These are phyloP conservation scores for Chelon auratus DNA, from an alignment of 2,797 vertebrate species.

Conservation along the genomic window DNA sequence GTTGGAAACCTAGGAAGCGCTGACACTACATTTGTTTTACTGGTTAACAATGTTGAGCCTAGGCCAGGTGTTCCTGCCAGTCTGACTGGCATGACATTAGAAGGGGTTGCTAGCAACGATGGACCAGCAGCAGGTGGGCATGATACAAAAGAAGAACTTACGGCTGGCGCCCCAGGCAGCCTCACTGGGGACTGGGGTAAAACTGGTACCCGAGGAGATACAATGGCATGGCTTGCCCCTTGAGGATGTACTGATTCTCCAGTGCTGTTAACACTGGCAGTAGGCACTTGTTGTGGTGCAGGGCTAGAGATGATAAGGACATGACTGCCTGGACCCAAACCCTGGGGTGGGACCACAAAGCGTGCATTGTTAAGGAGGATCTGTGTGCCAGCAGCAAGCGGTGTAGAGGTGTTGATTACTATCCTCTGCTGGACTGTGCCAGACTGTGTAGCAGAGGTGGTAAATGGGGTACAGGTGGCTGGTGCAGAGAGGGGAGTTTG, in stretches of 20 bases:
- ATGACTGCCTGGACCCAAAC: constrained; percentile 93
- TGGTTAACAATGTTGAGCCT: constrained; percentile 40
- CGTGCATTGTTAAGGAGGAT: constrained; percentile 93
- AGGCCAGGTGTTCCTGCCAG: constrained; percentile 34
- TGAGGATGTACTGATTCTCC: constrained; percentile 62
- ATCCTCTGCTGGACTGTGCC: constrained; percentile 91
- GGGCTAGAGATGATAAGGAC: constrained; percentile 90
- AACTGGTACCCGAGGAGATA: constrained; percentile 54
- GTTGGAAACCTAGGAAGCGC: constrained; percentile 52
- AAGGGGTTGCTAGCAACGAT: constrained; percentile 42
- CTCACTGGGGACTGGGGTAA: constrained; percentile 53
- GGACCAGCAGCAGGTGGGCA: constrained; percentile 54
- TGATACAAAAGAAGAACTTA: constrained; percentile 61
- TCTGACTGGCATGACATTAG: constrained; percentile 40
- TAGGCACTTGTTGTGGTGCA: constrained; percentile 74
- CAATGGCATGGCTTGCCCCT: constrained; percentile 57
- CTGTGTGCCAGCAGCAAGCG: constrained; percentile 94
- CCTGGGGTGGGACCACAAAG: constrained; percentile 95
- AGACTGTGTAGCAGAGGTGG: constrained; percentile 70
- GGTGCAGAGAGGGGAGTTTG: constrained; percentile 31
- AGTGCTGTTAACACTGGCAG: constrained; percentile 49
- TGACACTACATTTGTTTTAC: constrained; percentile 65
- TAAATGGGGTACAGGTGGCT: constrained; percentile 33
- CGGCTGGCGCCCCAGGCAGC: constrained; percentile 52
- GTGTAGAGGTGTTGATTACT: constrained; percentile 92